Evolutionary conservation across 2,888 invertebrate species (phyloP), one percentile per base, ranked within the genome.

Genomic region (Trissolcus brochymenae): DNA sequence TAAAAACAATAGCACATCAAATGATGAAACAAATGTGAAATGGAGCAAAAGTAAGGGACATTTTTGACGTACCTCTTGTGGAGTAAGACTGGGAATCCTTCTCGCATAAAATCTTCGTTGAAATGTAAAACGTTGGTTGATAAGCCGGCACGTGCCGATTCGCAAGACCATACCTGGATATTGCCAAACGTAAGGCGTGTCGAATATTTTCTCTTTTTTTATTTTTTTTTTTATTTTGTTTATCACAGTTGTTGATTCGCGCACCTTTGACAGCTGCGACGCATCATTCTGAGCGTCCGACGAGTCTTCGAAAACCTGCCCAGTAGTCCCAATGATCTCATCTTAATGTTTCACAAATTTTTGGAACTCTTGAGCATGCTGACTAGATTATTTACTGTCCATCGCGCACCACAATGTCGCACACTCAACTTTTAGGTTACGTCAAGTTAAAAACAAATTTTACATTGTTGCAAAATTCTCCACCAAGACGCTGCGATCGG

Each of bases 61-160:
- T 13, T 40, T 35, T 16, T 2, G 9, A 53, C 77, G 74, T 83
- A 90, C 90, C 86, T 90, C 90, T 79, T 89, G 89, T 17, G 90
- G 90, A 16, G 90, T 89, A 49, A 90, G 87, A 55, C 88, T 82
- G 17, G 90, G 88, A 43, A 84, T 61, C 21, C 35, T 35, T 11
- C 84, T 82, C 21, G 79, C 82, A 53, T 87, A 86, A 17, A 81
- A 76, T 51, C 87, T 80, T 4, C 76, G 76, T 49, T 70, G 74
- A 54, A 79, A 59, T 35, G 71, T 68, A 46, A 49, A 49, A 40
- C 70, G 78, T 61, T 77, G 80, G 64, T 73, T 79, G 14, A 80
- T 57, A 50, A 81, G 76, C 43, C 76, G 76, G 55, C 66, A 76
- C 49, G 68, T 67, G 59, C 74, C 43, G 43, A 43, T 54, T 16